Evolutionary conservation across 1,140 invertebrate genomes (phyloP), one percentile per base, ranked within the genome.

Genomic region (Scylla paramamosain): DNA sequence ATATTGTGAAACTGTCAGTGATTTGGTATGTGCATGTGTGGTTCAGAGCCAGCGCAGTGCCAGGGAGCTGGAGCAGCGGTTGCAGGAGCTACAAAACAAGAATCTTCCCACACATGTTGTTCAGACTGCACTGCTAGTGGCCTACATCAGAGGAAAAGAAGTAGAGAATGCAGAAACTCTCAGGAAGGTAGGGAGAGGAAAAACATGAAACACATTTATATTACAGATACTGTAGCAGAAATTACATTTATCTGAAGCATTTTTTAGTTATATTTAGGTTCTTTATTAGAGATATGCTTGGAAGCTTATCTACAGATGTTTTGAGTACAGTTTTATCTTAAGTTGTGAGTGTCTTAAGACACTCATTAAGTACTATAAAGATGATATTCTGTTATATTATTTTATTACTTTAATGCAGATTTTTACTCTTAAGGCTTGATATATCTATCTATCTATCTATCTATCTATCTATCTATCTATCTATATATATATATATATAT

Each of bases 41-140:
- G 4, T 28, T 0, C 90, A 91, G 90, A 59, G 28, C 10, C 48
- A 59, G n/a, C 89, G 67, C 52, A 91, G 59, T 91, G 90, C 39
- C 16, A 25, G 20, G 10, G 90, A 77, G 14, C 25, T 91, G 28
- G 90, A 91, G 52, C 29, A 77, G 10, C 90, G 90, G 8, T 28
- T 77, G 0, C 0, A 14, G 7, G 90, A 91, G 8, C 90, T 91
- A 0, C 12, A 91, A 32, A 91, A 77, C 59, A 82, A 91, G 1
- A 91, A 91, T 46, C 90, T 91, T 10, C 25, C 90, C 25, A 91
- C 90, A 16, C 6, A 0, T 20, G 29, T 29, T 20, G 12, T 91
- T 25, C 10, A 32, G 14, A 39, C 20, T n/a, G 6, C 25, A 2
- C 90, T 91, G 12, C 29, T 91, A 12, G 2, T 39, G 4, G 59